phyloP scores from a whole-genome alignment of 2,797 vertebrate species.

The Delichon dasypus region DNA sequence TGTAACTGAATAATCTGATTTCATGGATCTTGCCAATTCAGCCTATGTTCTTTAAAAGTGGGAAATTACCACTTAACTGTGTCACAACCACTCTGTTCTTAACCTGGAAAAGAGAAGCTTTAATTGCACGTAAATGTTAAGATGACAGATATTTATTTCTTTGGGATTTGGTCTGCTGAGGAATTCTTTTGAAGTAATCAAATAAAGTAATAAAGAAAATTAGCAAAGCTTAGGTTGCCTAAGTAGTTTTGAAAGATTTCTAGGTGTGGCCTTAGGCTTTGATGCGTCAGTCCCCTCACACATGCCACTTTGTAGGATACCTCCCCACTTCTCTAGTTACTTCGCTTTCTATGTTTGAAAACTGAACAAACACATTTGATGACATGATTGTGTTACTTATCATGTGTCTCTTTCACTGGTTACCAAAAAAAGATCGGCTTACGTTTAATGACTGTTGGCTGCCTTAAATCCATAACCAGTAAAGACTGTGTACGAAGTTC shows the following conservation, averaged over 20 bases:
- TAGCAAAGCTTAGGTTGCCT: not conserved
- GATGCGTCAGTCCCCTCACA: not conserved
- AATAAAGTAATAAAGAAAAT: not conserved
- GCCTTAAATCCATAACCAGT: not conserved
- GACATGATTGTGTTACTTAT: not conserved
- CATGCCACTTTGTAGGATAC: not conserved
- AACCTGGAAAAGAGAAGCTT: not conserved
- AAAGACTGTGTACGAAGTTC: not conserved
- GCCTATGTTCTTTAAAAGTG: not conserved
- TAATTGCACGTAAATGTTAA: not conserved
- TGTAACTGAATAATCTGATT: not conserved
- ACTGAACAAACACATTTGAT: not conserved
- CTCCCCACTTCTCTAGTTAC: not conserved
- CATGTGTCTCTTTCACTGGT: not conserved
- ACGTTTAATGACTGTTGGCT: not conserved
- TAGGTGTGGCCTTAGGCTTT: not conserved
- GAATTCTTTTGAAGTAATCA: not conserved
- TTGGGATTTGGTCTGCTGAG: not conserved
- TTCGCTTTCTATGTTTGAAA: not conserved
- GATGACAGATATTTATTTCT: not conserved
- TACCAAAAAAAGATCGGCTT: not conserved
- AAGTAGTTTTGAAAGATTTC: not conserved
- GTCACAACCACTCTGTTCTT: not conserved
- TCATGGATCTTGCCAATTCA: not conserved
- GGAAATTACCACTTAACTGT: not conserved